Percentiles rank a stretch among this genome's conserved stretches.
Evolutionary conservation across 2,113 vertebrate species (phyloP).

Genomic region (Benitochromis conjunctus): DNA sequence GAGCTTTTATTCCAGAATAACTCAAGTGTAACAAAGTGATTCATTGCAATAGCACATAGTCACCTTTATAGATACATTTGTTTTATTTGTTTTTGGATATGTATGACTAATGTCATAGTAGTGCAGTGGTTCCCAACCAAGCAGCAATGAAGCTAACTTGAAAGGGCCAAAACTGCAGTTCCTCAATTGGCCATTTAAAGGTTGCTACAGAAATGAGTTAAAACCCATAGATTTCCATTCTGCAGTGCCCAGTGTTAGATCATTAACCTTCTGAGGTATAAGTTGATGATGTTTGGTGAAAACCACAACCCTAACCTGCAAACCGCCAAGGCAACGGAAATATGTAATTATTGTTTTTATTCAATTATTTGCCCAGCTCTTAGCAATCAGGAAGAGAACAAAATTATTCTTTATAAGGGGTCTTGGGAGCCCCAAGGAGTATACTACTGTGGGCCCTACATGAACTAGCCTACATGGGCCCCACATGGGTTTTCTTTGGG

Average conservation of each 20-base stretch:
- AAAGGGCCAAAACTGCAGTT: neutral
- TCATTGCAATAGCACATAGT: neutral
- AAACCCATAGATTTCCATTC: neutral
- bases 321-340: neutral
- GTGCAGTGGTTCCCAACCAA: slow-evolving; percentile 1
- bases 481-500: fast-evolving
- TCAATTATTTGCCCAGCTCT: neutral
- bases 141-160: neutral
- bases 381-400: neutral
- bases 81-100: neutral
- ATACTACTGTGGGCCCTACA: neutral
- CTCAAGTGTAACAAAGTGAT: neutral
- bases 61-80: neutral
- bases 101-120: neutral
- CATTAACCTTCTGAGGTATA: neutral
- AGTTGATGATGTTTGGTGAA: neutral
- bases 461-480: neutral
- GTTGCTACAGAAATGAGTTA: neutral
- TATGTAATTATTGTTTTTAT: neutral
- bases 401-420: neutral
- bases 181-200: neutral
- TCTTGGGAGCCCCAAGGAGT: fast-evolving
- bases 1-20: neutral
- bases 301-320: neutral
- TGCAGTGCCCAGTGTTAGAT: fast-evolving